Base-by-base conservation (phyloP, 2,888 invertebrate species). In the Lutraria lutraria region DNA sequence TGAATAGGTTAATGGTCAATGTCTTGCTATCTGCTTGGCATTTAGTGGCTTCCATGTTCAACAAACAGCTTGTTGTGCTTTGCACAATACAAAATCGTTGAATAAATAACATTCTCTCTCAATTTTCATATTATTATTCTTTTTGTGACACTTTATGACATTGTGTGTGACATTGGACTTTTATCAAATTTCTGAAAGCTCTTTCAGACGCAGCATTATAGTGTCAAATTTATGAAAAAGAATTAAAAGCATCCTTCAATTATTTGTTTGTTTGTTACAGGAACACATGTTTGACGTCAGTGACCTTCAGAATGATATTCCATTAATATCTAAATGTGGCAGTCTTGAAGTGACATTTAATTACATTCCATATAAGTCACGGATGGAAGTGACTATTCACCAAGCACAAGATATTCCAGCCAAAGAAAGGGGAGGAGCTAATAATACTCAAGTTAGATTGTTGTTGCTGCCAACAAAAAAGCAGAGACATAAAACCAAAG, bases 401-500 rank as follows among this genome's bases (percentile, higher is more conserved):
- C 99, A 99, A 97, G 99, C 98, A 0, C 97, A 98, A 83, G 98
- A 98, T 83, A 97, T 99, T 94, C 98, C 98, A 89, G 97, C 98
- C 94, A 97, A 95, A 85, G 95, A 96, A 68, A 91, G 96, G 12
- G 96, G 96, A 10, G 95, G 96, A 15, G 95, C 96, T 43, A 96
- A 94, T 88, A 95, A 93, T 88, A 94, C 95, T 15, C 95, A 96
- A 93, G 98, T 99, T 91, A 98, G 99, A 92, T 97, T 99, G 94
- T 98, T 99, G 81, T 97, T 99, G 95, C 97, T 99, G 93, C 99
- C 99, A 8, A 98, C 98, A 96, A 99, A 99, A 96, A 99, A 99
- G 97, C 99, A 99, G 96, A 98, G 99, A 95, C 98, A 98, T 97
- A 99, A 99, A 97, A 99, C 99, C 43, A 98, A 99, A 97, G 98